Conservation (phyloP, 2,888 invertebrate genomes). For the Apodemia duryi region DNA sequence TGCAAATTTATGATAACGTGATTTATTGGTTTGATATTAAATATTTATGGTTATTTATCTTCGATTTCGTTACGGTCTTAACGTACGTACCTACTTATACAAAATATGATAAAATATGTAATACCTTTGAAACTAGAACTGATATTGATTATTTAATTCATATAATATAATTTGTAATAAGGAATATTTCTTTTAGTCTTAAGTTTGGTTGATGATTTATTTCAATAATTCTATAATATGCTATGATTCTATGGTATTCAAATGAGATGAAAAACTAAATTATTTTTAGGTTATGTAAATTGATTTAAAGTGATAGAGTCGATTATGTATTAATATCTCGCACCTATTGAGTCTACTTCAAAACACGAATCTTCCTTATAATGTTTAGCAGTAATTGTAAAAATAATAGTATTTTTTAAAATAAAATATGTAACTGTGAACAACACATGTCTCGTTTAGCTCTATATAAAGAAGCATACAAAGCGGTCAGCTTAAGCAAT, state of each 20-base stretch:
- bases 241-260: background rate
- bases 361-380: background rate
- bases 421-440: background rate
- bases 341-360: too few species aligned
- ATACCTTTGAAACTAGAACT: constrained; percentile 2
- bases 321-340: background rate
- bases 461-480: constrained; percentile 14
- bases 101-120: background rate
- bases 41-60: constrained; percentile 10
- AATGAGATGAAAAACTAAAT: background rate
- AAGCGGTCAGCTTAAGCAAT: constrained; percentile 52
- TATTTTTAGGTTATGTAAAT: background rate
- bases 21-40: constrained; percentile 12
- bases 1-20: constrained; percentile 8
- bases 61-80: constrained; percentile 7
- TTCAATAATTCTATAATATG: too few species aligned
- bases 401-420: background rate
- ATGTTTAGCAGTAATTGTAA: background rate
- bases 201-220: background rate
- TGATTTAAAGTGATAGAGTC: background rate
- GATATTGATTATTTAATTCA: background rate
- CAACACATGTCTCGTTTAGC: background rate
- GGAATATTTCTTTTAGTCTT: background rate
- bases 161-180: background rate
- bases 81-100: constrained; percentile 9